Base-by-base conservation (phyloP, 2,113 vertebrate genomes). In the Neoarius graeffei region DNA sequence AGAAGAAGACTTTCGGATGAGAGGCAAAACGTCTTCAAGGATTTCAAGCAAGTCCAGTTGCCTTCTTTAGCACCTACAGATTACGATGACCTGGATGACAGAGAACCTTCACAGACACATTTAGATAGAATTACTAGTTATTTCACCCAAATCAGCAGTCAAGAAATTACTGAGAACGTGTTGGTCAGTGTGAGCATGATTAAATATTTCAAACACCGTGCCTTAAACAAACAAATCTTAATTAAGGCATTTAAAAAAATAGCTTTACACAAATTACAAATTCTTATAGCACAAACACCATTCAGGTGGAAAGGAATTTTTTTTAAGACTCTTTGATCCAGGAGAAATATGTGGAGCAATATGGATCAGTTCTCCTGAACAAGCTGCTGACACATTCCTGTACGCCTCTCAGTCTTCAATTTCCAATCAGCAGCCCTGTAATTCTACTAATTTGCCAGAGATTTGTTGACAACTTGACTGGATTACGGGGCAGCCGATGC, bases 391-490 rank as follows among this genome's bases (percentile, higher is more conserved):
- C 79, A 86, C 60, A 19, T 76, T 71, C 25, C 80, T n/a, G 56
- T 20, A 30, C 48, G 30, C 81, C 80, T 87, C 77, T 74, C 79
- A 3, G 5, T 71, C 84, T 73, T 73, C 7, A 74, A 52, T 82
- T 87, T 84, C 85, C 85, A 87, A 85, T 90, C 89, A 87, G 85
- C 27, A 79, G 35, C 64, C 81, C 87, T 89, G 87, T 91, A 91
- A 91, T 90, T 90, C 85, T 30, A 3, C 86, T 90, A 91, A 91
- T 88, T 91, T 87, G 59, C 85, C 54, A 42, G 79, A 69, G 89
- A 86, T 88, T 86, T 89, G 86, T 82, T 87, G 84, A 89, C 86
- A 83, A 87, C 82, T 85, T 81, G 86, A 88, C 89, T 85, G 91
- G 84, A 90, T 90, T 89, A 89, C 57, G n/a, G 56, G 42, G 67